phyloP scores from a whole-genome alignment of 2,797 vertebrate genomes.

The Pachyuromys duprasi region DNA sequence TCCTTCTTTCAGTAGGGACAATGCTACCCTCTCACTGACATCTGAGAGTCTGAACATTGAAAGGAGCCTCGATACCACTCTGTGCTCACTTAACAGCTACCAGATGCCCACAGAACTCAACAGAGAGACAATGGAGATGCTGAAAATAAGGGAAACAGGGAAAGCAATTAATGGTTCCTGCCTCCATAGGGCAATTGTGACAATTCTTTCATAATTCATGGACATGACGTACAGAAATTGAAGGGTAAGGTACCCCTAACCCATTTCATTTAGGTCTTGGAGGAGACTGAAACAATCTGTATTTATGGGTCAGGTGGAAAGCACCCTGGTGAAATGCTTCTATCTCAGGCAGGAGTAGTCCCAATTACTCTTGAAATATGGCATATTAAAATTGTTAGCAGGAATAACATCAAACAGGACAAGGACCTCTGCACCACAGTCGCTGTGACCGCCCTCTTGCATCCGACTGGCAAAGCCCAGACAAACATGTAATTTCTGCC shows the following conservation, averaged over 20 bases:
- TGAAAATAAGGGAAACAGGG: neutral
- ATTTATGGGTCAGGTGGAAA: conserved; percentile 18
- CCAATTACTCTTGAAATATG: conserved; percentile 68
- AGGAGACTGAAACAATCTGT: neutral
- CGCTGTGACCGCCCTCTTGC: conserved; percentile 47
- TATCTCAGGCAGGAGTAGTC: conserved; percentile 52
- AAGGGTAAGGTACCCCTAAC: neutral
- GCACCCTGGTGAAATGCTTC: conserved; percentile 24
- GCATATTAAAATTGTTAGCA: conserved; percentile 75
- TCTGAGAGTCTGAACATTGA: neutral
- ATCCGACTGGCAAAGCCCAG: conserved; percentile 51
- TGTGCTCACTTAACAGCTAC: neutral
- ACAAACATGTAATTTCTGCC: conserved; percentile 74
- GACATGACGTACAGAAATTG: neutral
- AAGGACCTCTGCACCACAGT: conserved; percentile 34
- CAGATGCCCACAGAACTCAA: neutral
- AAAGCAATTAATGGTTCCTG: neutral
- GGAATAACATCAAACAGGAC: conserved; percentile 78
- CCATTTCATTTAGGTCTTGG: neutral
- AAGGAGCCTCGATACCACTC: neutral
- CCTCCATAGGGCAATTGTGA: neutral
- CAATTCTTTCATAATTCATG: neutral
- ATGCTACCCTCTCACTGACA: neutral
- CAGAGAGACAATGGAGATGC: neutral
- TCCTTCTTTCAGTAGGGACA: neutral